These are phyloP conservation scores for Copidosoma aretas DNA, from an alignment of 2,888 invertebrate genomes.

Conservation along the genomic window DNA sequence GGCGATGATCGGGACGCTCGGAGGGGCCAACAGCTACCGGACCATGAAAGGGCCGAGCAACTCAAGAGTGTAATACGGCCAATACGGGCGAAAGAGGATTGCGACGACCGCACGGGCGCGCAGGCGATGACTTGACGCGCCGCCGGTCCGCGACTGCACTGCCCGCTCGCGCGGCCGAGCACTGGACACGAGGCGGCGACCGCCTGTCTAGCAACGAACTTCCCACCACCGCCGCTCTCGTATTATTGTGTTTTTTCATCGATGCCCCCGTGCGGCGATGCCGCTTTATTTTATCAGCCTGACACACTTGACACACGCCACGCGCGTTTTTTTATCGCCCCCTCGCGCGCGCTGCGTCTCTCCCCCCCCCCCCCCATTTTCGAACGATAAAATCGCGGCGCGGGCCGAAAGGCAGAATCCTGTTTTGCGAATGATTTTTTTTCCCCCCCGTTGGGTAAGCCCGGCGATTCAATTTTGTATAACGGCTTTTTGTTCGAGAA, in stretches of 20 bases:
- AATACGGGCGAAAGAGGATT: too few relatives aligned
- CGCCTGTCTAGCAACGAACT: conserved; percentile 53
- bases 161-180: neutral
- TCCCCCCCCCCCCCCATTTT: neutral
- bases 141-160: conserved; percentile 5
- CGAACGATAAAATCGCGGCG: neutral
- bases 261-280: conserved; percentile 3
- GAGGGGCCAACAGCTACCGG: neutral
- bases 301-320: conserved; percentile 25
- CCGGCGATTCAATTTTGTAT: neutral
- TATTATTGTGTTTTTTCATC: neutral
- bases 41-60: too few relatives aligned
- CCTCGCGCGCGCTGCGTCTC: neutral
- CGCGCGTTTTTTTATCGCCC: conserved; percentile 1
- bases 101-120: neutral
- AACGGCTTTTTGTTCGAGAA: neutral
- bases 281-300: conserved; percentile 38
- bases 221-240: conserved; percentile 37
- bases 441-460: neutral
- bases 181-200: conserved; percentile 51
- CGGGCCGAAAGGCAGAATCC: neutral
- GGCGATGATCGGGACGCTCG: neutral
- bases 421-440: conserved; percentile 4
- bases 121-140: conserved; percentile 7
- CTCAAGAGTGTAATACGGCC: too few relatives aligned